A percentile compares a stretch with the other conserved stretches of the same genome.
phyloP scores from a whole-genome alignment of 2,113 vertebrate genomes.

The Propithecus coquereli region DNA sequence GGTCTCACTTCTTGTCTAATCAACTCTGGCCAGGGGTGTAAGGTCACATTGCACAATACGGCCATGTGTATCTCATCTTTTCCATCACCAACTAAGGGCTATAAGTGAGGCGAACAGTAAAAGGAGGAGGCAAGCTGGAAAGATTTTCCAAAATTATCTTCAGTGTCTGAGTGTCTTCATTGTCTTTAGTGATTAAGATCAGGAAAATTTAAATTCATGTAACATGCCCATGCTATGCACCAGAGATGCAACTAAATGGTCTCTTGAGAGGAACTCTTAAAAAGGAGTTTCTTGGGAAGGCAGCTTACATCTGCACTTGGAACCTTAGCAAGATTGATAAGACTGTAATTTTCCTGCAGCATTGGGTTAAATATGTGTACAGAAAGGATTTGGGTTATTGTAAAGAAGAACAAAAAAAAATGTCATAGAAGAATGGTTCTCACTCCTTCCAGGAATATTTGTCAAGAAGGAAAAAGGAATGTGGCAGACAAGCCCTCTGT shows the following conservation, averaged over 20 bases:
- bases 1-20: neutral
- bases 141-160: neutral
- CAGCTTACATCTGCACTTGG: neutral
- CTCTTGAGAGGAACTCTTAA: neutral
- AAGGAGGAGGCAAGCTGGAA: neutral
- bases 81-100: neutral
- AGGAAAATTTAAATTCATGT: neutral
- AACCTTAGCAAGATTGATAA: neutral
- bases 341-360: neutral
- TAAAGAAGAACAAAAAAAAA: neutral
- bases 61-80: neutral
- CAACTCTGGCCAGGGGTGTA: neutral
- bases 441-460: constrained; percentile 22
- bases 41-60: neutral
- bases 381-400: neutral
- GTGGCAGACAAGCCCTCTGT: neutral
- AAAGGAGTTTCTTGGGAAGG: neutral
- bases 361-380: neutral
- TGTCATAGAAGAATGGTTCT: neutral
- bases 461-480: constrained; percentile 47
- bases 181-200: neutral
- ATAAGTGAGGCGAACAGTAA: neutral
- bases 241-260: neutral
- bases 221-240: neutral
- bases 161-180: neutral